Evolutionary conservation across 2,113 vertebrate genomes (phyloP), one percentile per base, ranked within the genome.

Genomic region (Elephas maximus): DNA sequence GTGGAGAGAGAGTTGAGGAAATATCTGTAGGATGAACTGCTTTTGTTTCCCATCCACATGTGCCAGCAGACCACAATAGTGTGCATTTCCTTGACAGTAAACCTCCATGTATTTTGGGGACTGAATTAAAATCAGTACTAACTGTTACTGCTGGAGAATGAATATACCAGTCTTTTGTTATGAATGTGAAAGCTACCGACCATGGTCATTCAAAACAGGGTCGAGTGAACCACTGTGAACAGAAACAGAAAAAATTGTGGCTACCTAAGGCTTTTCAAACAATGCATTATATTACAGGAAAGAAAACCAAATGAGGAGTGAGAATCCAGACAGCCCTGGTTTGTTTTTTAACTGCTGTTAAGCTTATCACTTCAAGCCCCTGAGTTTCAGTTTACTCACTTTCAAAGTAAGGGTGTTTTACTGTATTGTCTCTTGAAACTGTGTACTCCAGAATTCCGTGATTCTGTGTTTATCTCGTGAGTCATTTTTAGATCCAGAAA

Each of bases 401-500:
- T 95, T 37, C 23, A 89, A 84, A 90, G 30, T 85, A 85, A 84
- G 71, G 2, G 8, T 76, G 0, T 80, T 88, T 95, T 88, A 41
- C 51, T 94, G 2, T 83, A 30, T 90, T 93, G 37, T 96, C 41
- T 87, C 0, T 90, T 84, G 80, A 94, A 92, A 14, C 57, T 96
- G 6, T 96, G 37, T 87, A 76, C 44, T 93, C 17, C 83, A 77
- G 81, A 94, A 94, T 91, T 90, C 60, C 20, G 23, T 79, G 33
- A 77, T 84, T 96, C 76, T 95, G 11, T 88, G 80, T 97, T 44
- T 89, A 2, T 89, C 51, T 83, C 77, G 28, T 96, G 33, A 93
- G 45, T 74, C 45, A 73, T 93, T 90, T 97, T 26, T 90, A 41
- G 79, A 88, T 96, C 88, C 53, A 89, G 71, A 93, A 92, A 85